Evolutionary conservation across 2,113 vertebrate species (phyloP).

Genomic region (Empidonax alnorum): DNA sequence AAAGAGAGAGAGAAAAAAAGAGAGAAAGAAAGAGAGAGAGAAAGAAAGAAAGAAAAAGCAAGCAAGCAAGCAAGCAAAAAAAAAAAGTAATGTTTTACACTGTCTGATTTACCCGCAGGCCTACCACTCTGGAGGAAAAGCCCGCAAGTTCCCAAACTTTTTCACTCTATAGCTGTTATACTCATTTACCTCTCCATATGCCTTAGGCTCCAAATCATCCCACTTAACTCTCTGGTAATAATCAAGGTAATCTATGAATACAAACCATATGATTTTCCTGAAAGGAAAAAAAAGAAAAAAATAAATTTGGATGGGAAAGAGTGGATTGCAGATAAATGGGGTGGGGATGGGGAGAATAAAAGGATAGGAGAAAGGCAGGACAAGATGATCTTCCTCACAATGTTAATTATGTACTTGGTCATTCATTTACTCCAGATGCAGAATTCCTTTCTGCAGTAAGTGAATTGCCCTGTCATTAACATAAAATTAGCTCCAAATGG

Average conservation of each 20-base stretch:
- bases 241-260: background rate
- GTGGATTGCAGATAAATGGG: background rate
- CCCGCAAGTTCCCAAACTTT: background rate
- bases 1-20: background rate
- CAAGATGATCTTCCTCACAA: background rate
- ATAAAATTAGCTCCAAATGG: constrained; percentile 8
- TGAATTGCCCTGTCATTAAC: constrained; percentile 26
- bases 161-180: background rate
- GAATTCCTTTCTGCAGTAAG: background rate
- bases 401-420: background rate
- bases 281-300: background rate
- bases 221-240: background rate
- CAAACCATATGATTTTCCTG: background rate
- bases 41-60: background rate
- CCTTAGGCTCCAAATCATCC: background rate
- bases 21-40: background rate
- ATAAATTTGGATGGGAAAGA: background rate
- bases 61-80: background rate
- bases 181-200: background rate
- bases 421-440: background rate
- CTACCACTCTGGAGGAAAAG: background rate
- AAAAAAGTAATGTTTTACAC: background rate
- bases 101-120: background rate
- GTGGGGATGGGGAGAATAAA: background rate
- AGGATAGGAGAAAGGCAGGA: background rate